Evolutionary conservation across 2,888 invertebrate species (phyloP).

Genomic region (Isotomurus palustris): DNA sequence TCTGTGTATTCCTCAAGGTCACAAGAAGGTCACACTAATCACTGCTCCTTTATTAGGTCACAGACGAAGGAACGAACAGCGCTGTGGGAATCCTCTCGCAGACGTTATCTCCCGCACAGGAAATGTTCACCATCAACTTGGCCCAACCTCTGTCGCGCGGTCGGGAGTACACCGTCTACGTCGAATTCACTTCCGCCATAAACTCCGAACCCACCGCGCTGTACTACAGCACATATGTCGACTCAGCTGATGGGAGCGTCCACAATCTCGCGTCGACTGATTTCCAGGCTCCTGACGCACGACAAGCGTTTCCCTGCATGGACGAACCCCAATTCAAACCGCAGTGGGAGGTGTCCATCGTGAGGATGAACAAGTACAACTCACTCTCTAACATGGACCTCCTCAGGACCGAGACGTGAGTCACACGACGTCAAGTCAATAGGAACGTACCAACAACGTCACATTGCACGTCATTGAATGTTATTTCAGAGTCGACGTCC

Average conservation of each 20-base stretch:
- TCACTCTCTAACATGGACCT: conserved; percentile 30
- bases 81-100: background rate
- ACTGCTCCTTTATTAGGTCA: no score
- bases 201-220: background rate
- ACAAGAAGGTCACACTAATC: no score
- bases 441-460: no score
- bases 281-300: conserved; percentile 36
- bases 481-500: background rate
- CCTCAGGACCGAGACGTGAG: conserved; percentile 2
- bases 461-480: no score
- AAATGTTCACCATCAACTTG: conserved; percentile 1
- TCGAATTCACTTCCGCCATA: background rate
- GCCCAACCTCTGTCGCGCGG: background rate
- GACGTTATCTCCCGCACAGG: background rate
- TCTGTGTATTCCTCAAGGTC: no score
- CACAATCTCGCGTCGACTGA: conserved; percentile 35
- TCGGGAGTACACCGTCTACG: background rate
- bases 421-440: no score
- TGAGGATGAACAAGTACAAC: conserved; percentile 23
- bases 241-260: background rate
- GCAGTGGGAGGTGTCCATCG: conserved; percentile 24
- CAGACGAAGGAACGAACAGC: background rate
- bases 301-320: conserved; percentile 33
- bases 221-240: background rate
- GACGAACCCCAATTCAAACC: conserved; percentile 42